Percentiles rank a stretch among this genome's conserved stretches.
These are phyloP conservation scores for Crepidodera aurea DNA, from an alignment of 2,888 invertebrate species.

Conservation along the genomic window DNA sequence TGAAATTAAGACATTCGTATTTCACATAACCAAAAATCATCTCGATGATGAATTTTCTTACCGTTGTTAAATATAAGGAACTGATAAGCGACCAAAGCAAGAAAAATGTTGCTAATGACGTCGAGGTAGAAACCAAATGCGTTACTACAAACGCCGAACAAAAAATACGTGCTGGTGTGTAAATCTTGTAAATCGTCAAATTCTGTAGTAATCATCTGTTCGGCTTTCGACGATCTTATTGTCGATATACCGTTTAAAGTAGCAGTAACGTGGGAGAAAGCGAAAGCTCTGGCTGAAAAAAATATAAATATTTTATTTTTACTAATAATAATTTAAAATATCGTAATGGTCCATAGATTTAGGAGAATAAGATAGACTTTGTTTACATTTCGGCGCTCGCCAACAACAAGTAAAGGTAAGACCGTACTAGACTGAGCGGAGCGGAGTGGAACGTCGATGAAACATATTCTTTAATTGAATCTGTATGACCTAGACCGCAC, in stretches of 20 bases:
- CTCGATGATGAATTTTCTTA: conserved; percentile 49
- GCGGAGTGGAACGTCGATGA: no score
- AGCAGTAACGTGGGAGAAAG: conserved; percentile 89
- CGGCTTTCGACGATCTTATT: conserved; percentile 80
- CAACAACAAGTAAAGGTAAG: no score
- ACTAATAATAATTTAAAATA: neutral
- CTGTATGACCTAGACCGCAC: no score
- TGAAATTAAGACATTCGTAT: neutral
- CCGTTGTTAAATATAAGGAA: conserved; percentile 68
- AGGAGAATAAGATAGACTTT: no score
- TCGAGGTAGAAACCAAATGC: conserved; percentile 70
- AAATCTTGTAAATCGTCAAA: conserved; percentile 77
- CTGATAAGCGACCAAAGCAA: conserved; percentile 69
- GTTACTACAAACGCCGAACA: conserved; percentile 67
- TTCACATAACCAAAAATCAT: neutral
- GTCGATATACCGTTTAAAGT: conserved; percentile 86
- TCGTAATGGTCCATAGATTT: no score
- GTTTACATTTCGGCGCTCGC: no score
- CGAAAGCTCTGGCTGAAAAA: conserved; percentile 79
- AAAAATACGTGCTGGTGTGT: conserved; percentile 70
- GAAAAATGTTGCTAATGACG: conserved; percentile 68
- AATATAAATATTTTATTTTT: neutral
- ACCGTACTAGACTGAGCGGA: no score
- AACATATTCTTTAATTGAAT: no score
- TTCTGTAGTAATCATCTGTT: conserved; percentile 75